Conservation (phyloP, 2,888 invertebrate species). For the Megastigmus dorsalis region DNA sequence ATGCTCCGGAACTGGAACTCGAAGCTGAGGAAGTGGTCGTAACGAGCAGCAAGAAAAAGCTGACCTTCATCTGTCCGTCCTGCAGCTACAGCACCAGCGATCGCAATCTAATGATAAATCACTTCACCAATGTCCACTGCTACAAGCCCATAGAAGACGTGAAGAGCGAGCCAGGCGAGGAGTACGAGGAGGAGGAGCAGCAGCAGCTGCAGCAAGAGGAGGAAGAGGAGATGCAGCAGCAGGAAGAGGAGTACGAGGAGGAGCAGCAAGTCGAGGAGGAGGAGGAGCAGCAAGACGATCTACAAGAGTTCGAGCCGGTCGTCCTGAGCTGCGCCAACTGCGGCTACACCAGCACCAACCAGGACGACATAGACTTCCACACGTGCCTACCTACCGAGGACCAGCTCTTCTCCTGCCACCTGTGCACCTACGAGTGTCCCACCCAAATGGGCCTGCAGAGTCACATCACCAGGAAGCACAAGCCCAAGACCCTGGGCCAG, state of each 20-base stretch:
- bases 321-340: conserved; percentile 48
- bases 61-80: conserved; percentile 41
- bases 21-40: too few relatives aligned
- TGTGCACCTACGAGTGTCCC: conserved; percentile 58
- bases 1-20: neutral
- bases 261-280: conserved; percentile 18
- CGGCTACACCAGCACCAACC: conserved; percentile 42
- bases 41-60: conserved; percentile 16
- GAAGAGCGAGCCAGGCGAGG: neutral
- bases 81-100: conserved; percentile 42
- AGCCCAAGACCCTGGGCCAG: conserved; percentile 21
- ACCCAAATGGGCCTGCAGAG: conserved; percentile 54
- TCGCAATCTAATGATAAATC: conserved; percentile 25
- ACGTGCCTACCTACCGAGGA: conserved; percentile 32
- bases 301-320: neutral
- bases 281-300: neutral
- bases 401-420: conserved; percentile 46
- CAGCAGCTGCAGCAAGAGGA: neutral
- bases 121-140: conserved; percentile 23
- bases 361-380: conserved; percentile 55
- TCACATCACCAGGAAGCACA: conserved; percentile 59
- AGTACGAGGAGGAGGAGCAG: neutral
- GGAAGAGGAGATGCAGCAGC: neutral
- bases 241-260: conserved; percentile 1
- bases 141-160: too few relatives aligned